A percentile compares a stretch with the other conserved stretches of the same genome.
Conservation (phyloP, 2,113 vertebrate genomes). For the Formicarius rufipectus region DNA sequence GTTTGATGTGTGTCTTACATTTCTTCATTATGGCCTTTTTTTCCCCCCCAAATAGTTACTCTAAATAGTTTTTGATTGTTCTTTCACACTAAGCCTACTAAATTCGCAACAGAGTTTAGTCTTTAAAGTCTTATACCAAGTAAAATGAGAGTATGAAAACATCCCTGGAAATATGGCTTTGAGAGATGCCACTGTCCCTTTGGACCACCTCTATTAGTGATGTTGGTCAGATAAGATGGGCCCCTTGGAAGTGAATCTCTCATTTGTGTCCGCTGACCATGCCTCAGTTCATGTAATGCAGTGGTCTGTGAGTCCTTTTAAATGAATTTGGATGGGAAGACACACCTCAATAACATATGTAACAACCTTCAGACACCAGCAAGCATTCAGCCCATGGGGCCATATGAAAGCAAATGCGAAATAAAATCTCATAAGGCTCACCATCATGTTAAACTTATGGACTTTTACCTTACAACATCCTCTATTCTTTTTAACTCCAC, state of each 20-base stretch:
- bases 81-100: background rate
- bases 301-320: background rate
- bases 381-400: background rate
- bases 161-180: background rate
- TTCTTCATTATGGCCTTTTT: background rate
- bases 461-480: background rate
- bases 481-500: background rate
- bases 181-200: background rate
- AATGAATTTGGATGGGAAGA: background rate
- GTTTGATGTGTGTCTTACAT: background rate
- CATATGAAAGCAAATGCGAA: background rate
- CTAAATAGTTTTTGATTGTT: background rate
- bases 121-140: accelerated
- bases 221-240: background rate
- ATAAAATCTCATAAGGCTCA: background rate
- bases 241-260: background rate
- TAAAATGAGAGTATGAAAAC: background rate
- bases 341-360: background rate
- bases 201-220: background rate
- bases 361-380: background rate
- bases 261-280: background rate
- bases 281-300: background rate
- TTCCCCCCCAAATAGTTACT: background rate
- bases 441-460: background rate
- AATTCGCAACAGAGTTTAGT: background rate